Percentiles rank a stretch among this genome's conserved stretches.
Conservation (phyloP, 2,888 invertebrate genomes). For the Eutolmus rufibarbis region DNA sequence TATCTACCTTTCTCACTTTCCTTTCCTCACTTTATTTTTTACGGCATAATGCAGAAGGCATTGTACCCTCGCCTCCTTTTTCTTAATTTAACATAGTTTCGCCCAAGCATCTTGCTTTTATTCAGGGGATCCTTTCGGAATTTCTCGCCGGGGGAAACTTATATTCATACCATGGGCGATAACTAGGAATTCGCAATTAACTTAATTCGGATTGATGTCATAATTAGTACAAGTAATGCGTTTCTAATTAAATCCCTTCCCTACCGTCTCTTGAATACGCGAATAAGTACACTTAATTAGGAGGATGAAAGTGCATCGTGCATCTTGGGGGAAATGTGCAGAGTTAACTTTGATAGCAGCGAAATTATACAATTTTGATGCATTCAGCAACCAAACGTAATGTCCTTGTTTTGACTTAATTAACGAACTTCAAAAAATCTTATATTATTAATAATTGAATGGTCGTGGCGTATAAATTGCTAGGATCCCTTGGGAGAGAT, state of each 20-base stretch:
- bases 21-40: slow-evolving; percentile 8
- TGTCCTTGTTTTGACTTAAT: not conserved
- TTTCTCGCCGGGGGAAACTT: not conserved
- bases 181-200: slow-evolving; percentile 41
- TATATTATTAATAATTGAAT: not conserved
- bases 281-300: slow-evolving; percentile 35
- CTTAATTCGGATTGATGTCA: slow-evolving; percentile 44
- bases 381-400: not conserved
- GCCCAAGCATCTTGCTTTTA: slow-evolving; percentile 14
- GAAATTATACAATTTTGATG: slow-evolving; percentile 23
- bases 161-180: slow-evolving; percentile 27
- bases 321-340: slow-evolving; percentile 1
- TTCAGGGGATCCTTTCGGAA: slow-evolving; percentile 2
- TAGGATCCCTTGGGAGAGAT: not conserved
- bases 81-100: slow-evolving; percentile 33
- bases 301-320: slow-evolving; percentile 21
- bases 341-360: slow-evolving; percentile 2
- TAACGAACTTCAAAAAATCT: not conserved
- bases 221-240: slow-evolving; percentile 43
- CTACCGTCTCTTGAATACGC: slow-evolving; percentile 20
- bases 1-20: slow-evolving; percentile 25
- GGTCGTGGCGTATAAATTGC: not conserved
- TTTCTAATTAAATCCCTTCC: slow-evolving; percentile 43
- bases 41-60: slow-evolving; percentile 28
- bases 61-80: slow-evolving; percentile 29